phyloP scores from a whole-genome alignment of 2,888 invertebrate genomes.

The Cephus nigrinus region DNA sequence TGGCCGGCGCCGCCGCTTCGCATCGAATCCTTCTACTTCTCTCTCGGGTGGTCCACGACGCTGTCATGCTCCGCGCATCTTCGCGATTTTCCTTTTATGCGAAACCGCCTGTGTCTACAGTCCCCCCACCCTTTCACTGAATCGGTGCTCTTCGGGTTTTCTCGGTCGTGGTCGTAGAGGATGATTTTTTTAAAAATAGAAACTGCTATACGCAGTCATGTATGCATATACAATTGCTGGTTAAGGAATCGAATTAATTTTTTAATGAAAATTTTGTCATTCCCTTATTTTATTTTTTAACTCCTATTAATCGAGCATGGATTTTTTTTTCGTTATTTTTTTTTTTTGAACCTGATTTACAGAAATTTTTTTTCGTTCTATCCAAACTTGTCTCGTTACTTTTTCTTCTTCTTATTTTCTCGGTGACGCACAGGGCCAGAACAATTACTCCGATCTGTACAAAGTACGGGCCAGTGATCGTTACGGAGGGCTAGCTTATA shows the following conservation, averaged over 20 bases:
- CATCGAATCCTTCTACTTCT: conserved; percentile 58
- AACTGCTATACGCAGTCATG: background rate
- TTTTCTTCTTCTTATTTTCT: too few species aligned
- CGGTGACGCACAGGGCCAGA: too few species aligned
- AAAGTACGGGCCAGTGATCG: too few species aligned
- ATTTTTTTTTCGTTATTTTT: too few species aligned
- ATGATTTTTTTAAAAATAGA: background rate
- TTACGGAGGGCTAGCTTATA: too few species aligned
- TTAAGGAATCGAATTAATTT: background rate
- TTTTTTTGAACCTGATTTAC: too few species aligned
- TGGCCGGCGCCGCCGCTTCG: conserved; percentile 60
- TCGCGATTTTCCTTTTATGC: conserved; percentile 19
- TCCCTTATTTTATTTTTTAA: background rate
- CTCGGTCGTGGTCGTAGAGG: background rate
- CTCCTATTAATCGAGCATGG: too few species aligned
- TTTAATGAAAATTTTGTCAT: background rate
- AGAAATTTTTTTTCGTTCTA: too few species aligned
- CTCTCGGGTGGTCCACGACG: conserved; percentile 62
- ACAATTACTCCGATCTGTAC: too few species aligned
- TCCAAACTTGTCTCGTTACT: too few species aligned
- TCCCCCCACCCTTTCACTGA: conserved; percentile 11
- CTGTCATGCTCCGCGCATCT: conserved; percentile 35
- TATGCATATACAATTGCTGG: background rate
- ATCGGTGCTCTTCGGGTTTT: background rate
- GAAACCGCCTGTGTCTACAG: conserved; percentile 25